phyloP scores from a whole-genome alignment of 92 coral and sea anemone genomes.

The Bergia sp. region DNA sequence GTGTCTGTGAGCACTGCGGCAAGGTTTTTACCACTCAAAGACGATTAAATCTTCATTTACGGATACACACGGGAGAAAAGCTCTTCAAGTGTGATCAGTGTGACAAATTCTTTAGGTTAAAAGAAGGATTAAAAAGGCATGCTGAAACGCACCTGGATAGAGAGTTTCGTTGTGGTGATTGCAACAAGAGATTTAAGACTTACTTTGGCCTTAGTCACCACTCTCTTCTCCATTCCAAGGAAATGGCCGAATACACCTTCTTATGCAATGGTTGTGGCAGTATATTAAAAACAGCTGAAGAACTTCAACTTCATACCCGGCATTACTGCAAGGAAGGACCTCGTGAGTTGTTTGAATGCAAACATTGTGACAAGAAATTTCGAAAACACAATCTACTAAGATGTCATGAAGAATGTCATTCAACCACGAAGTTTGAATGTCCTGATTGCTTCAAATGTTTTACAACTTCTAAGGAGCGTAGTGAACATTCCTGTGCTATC shows the following conservation, averaged over 20 bases:
- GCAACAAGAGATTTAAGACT: background rate
- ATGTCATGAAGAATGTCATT: background rate
- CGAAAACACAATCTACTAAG: background rate
- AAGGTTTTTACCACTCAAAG: background rate
- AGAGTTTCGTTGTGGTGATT: background rate
- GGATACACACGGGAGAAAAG: background rate
- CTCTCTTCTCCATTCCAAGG: background rate
- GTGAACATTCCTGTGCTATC: background rate
- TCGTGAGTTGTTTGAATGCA: background rate
- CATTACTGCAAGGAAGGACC: background rate
- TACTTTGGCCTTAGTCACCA: background rate
- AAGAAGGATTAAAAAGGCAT: background rate
- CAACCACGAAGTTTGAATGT: background rate
- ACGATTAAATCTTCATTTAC: background rate
- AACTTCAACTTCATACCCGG: background rate
- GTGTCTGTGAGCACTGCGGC: constrained; percentile 11
- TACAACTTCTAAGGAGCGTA: background rate
- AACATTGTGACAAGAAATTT: background rate
- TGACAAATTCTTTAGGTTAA: background rate
- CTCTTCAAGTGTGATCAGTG: constrained; percentile 4
- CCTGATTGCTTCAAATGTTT: background rate
- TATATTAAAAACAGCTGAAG: background rate
- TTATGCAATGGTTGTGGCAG: background rate
- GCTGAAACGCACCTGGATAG: background rate
- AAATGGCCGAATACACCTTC: background rate